Percentiles rank a stretch among this genome's conserved stretches.
These are phyloP conservation scores for Dyspetes luteomarginatus DNA, from an alignment of 2,888 invertebrate species.

Conservation along the genomic window DNA sequence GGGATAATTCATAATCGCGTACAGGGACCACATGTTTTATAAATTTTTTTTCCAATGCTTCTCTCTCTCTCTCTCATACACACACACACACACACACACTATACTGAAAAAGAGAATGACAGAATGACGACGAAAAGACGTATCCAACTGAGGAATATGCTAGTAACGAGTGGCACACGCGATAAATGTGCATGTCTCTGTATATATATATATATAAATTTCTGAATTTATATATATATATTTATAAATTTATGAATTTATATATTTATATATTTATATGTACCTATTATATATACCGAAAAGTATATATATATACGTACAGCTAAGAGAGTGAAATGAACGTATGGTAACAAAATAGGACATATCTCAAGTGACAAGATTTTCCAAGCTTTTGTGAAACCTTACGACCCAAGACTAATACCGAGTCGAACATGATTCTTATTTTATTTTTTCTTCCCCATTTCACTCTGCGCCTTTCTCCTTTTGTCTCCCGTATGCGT, in stretches of 20 bases:
- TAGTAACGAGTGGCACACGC: conserved; percentile 22
- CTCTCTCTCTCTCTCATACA: background rate
- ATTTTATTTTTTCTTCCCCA: conserved; percentile 13
- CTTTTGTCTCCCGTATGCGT: conserved; percentile 51
- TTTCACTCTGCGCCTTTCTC: conserved; percentile 48
- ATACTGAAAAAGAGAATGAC: background rate
- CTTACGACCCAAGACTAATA: conserved; percentile 50
- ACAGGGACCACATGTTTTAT: conserved; percentile 53
- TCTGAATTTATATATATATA: too few species aligned
- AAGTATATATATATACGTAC: background rate
- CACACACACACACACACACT: too few species aligned
- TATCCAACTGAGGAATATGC: conserved; percentile 2
- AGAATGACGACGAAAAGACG: background rate
- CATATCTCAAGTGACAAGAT: conserved; percentile 59
- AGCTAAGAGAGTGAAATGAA: background rate
- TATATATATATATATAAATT: background rate
- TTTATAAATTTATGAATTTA: too few species aligned
- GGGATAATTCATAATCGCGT: conserved; percentile 48
- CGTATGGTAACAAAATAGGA: conserved; percentile 48
- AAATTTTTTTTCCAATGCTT: conserved; percentile 37
- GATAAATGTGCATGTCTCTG: conserved; percentile 37
- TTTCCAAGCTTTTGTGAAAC: conserved; percentile 46
- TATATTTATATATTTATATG: too few species aligned
- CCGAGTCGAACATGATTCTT: conserved; percentile 32
- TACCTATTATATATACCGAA: too few species aligned